Evolutionary conservation across 2,888 invertebrate species (phyloP).

Genomic region (Cheilosia pagana): DNA sequence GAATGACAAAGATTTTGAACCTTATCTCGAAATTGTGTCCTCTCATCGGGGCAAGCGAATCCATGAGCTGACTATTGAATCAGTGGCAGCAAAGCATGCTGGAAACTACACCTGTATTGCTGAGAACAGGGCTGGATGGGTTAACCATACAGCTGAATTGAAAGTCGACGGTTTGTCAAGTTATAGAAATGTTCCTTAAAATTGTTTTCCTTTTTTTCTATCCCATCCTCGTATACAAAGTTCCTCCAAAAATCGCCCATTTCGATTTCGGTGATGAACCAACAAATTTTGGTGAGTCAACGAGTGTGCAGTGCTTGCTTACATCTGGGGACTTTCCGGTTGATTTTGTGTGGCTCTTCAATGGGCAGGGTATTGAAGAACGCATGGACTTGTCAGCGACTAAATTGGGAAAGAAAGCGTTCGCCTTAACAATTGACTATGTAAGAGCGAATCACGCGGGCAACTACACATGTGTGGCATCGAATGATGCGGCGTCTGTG

Average conservation of each 20-base stretch:
- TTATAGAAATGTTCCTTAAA: constrained; percentile 26
- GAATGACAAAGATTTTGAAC: constrained; percentile 84
- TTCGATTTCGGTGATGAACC: constrained; percentile 89
- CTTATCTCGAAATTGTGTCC: constrained; percentile 81
- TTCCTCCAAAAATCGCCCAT: constrained; percentile 89
- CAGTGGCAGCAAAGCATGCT: constrained; percentile 88
- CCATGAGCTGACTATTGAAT: constrained; percentile 87
- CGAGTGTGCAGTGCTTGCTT: constrained; percentile 86
- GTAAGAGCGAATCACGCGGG: constrained; percentile 89
- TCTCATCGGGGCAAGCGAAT: constrained; percentile 84
- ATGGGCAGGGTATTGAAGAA: constrained; percentile 81
- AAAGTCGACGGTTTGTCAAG: constrained; percentile 87
- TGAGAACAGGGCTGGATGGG: constrained; percentile 89
- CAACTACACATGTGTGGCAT: constrained; percentile 88
- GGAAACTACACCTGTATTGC: constrained; percentile 91
- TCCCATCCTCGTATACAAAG: constrained; percentile 82
- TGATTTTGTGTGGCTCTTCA: constrained; percentile 88
- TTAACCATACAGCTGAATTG: constrained; percentile 88
- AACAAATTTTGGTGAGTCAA: constrained; percentile 87
- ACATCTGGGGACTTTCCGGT: constrained; percentile 88
- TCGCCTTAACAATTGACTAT: constrained; percentile 88
- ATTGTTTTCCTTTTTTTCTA: constrained; percentile 44
- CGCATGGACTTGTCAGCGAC: constrained; percentile 84
- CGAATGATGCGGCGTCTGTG: constrained; percentile 86
- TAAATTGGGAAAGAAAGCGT: constrained; percentile 86